phyloP scores from a whole-genome alignment of 2,113 vertebrate genomes.

The Edolisoma coerulescens region DNA sequence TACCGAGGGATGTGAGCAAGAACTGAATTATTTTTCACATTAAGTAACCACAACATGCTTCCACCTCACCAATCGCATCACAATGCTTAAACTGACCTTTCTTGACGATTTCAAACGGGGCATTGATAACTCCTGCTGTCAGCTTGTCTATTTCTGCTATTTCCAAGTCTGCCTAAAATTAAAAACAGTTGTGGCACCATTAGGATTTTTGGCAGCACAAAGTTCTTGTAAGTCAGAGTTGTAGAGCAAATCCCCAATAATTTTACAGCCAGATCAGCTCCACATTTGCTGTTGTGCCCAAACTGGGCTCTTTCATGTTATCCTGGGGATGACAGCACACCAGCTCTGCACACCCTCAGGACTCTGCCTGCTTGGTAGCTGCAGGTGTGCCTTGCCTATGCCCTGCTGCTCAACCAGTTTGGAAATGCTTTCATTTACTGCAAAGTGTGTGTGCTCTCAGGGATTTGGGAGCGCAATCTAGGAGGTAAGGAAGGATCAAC shows the following conservation, averaged over 20 bases:
- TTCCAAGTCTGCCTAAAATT: constrained; percentile 66
- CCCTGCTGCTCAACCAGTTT: neutral
- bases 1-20: neutral
- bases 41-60: neutral
- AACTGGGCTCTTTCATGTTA: fast-evolving
- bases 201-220: neutral
- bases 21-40: neutral
- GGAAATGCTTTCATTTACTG: neutral
- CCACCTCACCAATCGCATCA: neutral
- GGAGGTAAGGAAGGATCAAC: neutral
- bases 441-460: fast-evolving
- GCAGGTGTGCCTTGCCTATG: fast-evolving
- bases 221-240: neutral
- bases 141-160: constrained; percentile 71
- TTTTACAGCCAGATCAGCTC: neutral
- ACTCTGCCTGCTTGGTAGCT: neutral
- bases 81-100: constrained; percentile 56
- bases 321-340: fast-evolving
- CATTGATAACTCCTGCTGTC: constrained; percentile 68
- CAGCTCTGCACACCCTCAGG: neutral
- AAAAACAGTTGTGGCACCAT: neutral
- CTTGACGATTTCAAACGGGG: constrained; percentile 54
- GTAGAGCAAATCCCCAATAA: neutral
- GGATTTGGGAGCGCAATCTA: fast-evolving
- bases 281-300: fast-evolving